Evolutionary conservation across 2,797 vertebrate species (phyloP).

Genomic region (Ctenopoma multispine): DNA sequence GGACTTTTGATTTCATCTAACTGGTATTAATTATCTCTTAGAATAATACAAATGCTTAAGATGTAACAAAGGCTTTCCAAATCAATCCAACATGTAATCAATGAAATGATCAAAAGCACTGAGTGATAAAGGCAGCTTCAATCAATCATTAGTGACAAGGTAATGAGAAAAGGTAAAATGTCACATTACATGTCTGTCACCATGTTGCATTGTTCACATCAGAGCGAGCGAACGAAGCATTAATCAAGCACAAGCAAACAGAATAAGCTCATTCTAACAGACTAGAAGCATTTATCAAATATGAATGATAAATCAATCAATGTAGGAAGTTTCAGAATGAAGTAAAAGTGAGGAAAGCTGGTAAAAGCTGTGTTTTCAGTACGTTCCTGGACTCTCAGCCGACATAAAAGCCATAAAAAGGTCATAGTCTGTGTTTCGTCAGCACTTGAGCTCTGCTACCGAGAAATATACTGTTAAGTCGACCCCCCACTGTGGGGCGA

Average conservation of each 20-base stretch:
- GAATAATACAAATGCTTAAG: background rate
- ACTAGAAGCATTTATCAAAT: background rate
- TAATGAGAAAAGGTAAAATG: background rate
- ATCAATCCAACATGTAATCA: background rate
- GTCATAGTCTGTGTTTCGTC: background rate
- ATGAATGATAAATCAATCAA: background rate
- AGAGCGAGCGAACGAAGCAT: background rate
- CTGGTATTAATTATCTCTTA: background rate
- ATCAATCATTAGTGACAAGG: background rate
- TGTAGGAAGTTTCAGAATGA: background rate
- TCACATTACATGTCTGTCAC: background rate
- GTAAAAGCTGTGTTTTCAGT: no score
- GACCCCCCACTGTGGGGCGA: no score
- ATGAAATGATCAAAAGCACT: no score
- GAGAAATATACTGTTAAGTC: no score
- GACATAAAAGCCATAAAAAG: background rate
- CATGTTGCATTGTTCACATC: background rate
- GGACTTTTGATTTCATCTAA: constrained; percentile 14
- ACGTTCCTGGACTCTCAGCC: no score
- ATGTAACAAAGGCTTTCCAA: background rate
- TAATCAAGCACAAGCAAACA: background rate
- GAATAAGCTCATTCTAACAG: background rate
- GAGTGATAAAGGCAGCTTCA: background rate
- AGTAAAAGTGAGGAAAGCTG: no score
- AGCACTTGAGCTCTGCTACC: background rate